These are phyloP conservation scores for Callimorpha dominula DNA, from an alignment of 2,888 invertebrate species.

Conservation along the genomic window DNA sequence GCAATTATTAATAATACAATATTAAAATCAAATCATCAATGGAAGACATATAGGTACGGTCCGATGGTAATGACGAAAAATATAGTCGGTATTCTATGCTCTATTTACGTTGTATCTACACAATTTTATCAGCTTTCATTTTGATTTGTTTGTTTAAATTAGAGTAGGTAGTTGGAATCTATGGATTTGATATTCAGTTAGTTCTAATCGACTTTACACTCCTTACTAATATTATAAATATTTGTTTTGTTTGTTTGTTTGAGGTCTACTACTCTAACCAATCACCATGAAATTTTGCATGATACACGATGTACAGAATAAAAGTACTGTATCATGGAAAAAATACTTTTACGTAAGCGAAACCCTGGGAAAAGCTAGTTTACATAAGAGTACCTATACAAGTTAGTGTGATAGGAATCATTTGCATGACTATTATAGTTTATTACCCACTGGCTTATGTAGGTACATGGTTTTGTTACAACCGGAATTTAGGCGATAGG, in stretches of 20 bases:
- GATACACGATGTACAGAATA: no score
- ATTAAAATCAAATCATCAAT: not conserved
- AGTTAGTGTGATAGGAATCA: not conserved
- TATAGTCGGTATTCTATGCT: not conserved
- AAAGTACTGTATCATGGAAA: no score
- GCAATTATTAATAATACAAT: not conserved
- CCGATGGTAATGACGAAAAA: not conserved
- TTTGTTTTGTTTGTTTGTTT: no score
- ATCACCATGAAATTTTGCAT: no score
- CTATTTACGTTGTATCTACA: not conserved
- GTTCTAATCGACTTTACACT: not conserved
- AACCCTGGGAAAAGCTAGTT: no score
- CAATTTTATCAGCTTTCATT: not conserved
- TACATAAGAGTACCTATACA: not conserved
- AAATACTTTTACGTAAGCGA: no score
- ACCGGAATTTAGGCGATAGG: not conserved
- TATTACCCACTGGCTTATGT: no score
- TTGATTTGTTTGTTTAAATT: not conserved
- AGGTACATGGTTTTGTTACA: no score
- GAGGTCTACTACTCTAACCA: no score
- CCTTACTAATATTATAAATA: no score
- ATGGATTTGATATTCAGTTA: not conserved
- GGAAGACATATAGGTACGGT: not conserved
- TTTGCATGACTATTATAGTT: no score
- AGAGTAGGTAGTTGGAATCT: not conserved